These are phyloP conservation scores for Patella depressa DNA, from an alignment of 2,888 invertebrate genomes.

Conservation along the genomic window DNA sequence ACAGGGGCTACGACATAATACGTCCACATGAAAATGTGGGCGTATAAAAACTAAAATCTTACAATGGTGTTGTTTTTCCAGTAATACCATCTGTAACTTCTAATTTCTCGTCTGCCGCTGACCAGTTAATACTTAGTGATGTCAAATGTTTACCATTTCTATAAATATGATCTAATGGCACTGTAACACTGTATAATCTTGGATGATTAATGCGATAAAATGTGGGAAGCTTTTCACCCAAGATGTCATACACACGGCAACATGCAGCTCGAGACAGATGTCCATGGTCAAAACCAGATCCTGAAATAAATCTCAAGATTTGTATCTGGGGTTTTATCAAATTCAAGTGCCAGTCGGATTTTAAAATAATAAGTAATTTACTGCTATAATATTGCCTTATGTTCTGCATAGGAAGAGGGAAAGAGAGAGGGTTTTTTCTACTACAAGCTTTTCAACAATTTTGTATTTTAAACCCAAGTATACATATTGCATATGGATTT, in stretches of 20 bases:
- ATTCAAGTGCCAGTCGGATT: not conserved
- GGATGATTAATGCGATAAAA: slow-evolving; percentile 58
- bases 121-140: slow-evolving; percentile 60
- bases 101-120: slow-evolving; percentile 49
- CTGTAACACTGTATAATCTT: slow-evolving; percentile 43
- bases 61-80: slow-evolving; percentile 54
- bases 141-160: slow-evolving; percentile 36
- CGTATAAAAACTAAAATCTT: slow-evolving; percentile 31
- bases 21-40: too few species aligned
- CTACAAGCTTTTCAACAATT: too few species aligned
- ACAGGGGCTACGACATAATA: too few species aligned
- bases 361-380: not conserved
- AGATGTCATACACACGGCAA: slow-evolving; percentile 60
- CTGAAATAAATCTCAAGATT: slow-evolving; percentile 33
- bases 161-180: slow-evolving; percentile 35
- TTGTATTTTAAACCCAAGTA: too few species aligned
- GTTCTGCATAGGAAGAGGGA: too few species aligned
- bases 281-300: slow-evolving; percentile 60
- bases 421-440: too few species aligned
- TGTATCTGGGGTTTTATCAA: not conserved
- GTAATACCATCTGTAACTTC: slow-evolving; percentile 55
- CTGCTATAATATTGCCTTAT: too few species aligned
- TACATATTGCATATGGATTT: too few species aligned
- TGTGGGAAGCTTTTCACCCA: slow-evolving; percentile 48
- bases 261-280: slow-evolving; percentile 62